These are phyloP conservation scores for Coilia nasus DNA, from an alignment of 2,797 vertebrate genomes.

Conservation along the genomic window DNA sequence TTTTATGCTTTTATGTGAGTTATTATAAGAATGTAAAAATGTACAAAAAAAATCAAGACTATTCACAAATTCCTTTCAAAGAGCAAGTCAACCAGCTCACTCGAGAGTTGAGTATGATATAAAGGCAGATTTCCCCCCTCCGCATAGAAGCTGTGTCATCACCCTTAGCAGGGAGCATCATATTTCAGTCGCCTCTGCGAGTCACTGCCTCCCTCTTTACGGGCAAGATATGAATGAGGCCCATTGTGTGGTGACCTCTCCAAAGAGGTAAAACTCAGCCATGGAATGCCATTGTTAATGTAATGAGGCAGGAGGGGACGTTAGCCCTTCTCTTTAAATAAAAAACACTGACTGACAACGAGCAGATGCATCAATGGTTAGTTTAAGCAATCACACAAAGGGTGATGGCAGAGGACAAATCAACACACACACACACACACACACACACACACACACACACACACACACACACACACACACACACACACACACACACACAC, in stretches of 20 bases:
- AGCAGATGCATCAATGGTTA: not conserved
- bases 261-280: not conserved
- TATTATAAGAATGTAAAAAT: too few species aligned
- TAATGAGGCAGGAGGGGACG: not conserved
- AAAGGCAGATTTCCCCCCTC: not conserved
- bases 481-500: slow-evolving; percentile 30
- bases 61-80: not conserved
- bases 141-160: not conserved
- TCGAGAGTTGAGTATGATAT: not conserved
- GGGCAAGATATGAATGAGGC: not conserved
- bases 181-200: not conserved
- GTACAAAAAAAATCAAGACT: too few species aligned
- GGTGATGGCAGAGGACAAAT: not conserved
- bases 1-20: too few species aligned
- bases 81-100: not conserved
- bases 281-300: not conserved
- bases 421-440: not conserved
- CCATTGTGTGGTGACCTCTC: not conserved
- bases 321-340: slow-evolving; percentile 4
- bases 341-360: not conserved
- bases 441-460: not conserved
- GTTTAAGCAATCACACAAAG: not conserved
- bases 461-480: not conserved
- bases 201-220: not conserved
- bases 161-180: not conserved